phyloP scores from a whole-genome alignment of 2,797 vertebrate genomes.

The Ficedula albicollis region DNA sequence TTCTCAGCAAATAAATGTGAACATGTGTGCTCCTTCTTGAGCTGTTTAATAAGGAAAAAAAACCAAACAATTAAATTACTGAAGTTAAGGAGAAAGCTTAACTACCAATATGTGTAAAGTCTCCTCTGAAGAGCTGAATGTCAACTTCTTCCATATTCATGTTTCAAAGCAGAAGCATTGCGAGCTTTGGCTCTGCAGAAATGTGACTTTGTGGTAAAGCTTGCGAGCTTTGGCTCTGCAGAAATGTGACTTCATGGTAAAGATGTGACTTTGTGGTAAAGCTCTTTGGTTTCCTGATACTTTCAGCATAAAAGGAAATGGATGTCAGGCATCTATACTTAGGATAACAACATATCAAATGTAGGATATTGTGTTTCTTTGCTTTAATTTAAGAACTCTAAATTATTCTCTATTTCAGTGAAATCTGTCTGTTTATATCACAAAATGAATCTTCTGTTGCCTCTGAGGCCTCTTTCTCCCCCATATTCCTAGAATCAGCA shows the following conservation, averaged over 20 bases:
- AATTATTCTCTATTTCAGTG: not conserved
- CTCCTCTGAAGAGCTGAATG: not conserved
- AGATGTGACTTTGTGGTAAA: too few relatives aligned
- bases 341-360: not conserved
- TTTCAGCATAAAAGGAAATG: not conserved
- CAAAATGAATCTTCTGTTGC: not conserved
- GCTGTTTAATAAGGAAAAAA: not conserved
- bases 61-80: not conserved
- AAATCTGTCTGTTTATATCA: not conserved
- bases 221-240: not conserved
- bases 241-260: conserved; percentile 9
- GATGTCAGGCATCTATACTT: not conserved
- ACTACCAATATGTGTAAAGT: not conserved
- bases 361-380: not conserved
- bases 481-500: not conserved
- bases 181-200: not conserved
- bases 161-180: not conserved
- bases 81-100: not conserved
- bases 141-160: not conserved
- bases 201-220: not conserved
- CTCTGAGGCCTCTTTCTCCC: not conserved
- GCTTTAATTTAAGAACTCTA: conserved; percentile 9
- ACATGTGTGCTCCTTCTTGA: not conserved
- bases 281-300: not conserved
- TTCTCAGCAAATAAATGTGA: not conserved